Conservation (phyloP, 2,888 invertebrate genomes). For the Ichneumon xanthorius region DNA sequence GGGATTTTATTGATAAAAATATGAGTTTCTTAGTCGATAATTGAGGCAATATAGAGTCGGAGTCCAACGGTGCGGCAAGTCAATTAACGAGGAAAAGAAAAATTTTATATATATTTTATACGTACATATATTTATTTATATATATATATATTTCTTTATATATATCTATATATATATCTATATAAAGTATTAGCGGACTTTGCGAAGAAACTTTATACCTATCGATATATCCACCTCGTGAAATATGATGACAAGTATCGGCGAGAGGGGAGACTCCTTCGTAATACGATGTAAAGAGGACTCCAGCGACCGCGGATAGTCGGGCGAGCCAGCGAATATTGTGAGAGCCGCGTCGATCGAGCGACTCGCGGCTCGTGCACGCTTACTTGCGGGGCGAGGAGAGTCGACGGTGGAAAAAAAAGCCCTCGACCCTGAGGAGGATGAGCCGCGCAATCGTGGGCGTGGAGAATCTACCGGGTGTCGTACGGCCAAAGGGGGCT, state of each 20-base stretch:
- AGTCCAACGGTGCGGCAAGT: neutral
- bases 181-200: neutral
- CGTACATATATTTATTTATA: no score
- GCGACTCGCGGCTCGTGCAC: slow-evolving; percentile 27
- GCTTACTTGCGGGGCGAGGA: slow-evolving; percentile 10
- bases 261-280: slow-evolving; percentile 22
- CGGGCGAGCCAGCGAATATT: slow-evolving; percentile 5
- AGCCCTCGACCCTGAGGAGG: slow-evolving; percentile 64
- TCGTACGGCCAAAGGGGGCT: slow-evolving; percentile 40
- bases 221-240: slow-evolving; percentile 17
- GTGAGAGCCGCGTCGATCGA: slow-evolving; percentile 45
- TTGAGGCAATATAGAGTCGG: neutral
- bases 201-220: neutral
- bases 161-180: neutral
- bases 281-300: slow-evolving; percentile 39
- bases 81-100: slow-evolving; percentile 27
- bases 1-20: neutral
- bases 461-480: slow-evolving; percentile 64
- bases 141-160: no score
- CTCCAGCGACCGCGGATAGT: neutral
- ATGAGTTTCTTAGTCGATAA: slow-evolving; percentile 6
- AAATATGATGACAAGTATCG: slow-evolving; percentile 22
- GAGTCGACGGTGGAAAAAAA: slow-evolving; percentile 51
- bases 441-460: slow-evolving; percentile 60
- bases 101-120: neutral